A percentile compares a stretch with the other conserved stretches of the same genome.
Evolutionary conservation across 2,113 vertebrate genomes (phyloP).

Genomic region (Apteryx owenii): DNA sequence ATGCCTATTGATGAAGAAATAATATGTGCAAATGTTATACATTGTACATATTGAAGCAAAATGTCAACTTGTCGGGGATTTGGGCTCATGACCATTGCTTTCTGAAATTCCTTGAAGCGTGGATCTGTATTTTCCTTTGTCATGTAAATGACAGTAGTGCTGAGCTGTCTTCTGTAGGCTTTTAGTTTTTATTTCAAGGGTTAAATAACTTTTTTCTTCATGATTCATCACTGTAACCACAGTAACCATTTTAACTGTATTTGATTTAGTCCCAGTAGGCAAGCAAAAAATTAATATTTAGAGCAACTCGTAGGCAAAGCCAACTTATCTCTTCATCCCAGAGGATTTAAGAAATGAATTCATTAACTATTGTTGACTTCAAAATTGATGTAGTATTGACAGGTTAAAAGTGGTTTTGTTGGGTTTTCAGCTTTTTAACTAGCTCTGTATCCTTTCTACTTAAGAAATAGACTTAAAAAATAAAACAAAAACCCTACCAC

Average conservation of each 20-base stretch:
- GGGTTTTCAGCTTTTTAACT: conserved; percentile 5
- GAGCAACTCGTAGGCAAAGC: conserved; percentile 41
- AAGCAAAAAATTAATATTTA: conserved; percentile 65
- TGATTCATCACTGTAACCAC: conserved; percentile 66
- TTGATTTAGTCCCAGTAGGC: conserved; percentile 65
- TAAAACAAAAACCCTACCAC: not conserved
- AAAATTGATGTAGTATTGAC: conserved; percentile 1
- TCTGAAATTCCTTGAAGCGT: not conserved
- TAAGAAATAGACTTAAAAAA: not conserved
- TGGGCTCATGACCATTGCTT: not conserved
- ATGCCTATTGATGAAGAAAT: not conserved
- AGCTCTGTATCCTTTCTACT: not conserved
- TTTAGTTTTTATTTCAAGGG: conserved; percentile 30
- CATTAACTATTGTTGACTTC: conserved; percentile 54
- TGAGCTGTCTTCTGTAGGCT: not conserved
- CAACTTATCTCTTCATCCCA: conserved; percentile 32
- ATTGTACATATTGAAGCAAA: not conserved
- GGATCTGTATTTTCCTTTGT: not conserved
- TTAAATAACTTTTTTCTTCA: conserved; percentile 56
- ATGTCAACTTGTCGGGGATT: not conserved
- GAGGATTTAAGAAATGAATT: conserved; percentile 26
- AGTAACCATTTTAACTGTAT: conserved; percentile 73
- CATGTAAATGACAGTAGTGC: not conserved
- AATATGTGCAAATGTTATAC: not conserved
- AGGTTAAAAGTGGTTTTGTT: conserved; percentile 33